These are phyloP conservation scores for Lathronympha strigana DNA, from an alignment of 2,888 invertebrate genomes.

Conservation along the genomic window DNA sequence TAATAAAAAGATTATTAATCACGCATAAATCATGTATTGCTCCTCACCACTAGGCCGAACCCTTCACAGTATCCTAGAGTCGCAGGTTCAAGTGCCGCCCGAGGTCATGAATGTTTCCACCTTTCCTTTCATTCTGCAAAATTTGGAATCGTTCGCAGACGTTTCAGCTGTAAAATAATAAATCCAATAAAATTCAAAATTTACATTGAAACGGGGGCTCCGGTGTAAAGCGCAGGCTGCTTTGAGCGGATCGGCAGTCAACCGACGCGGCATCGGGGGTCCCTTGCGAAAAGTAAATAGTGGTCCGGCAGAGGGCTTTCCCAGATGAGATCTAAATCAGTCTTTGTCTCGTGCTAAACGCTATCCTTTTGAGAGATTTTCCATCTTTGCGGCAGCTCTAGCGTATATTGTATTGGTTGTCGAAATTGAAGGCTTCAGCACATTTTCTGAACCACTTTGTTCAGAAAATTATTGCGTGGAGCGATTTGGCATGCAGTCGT, in stretches of 20 bases:
- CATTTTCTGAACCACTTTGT: constrained; percentile 53
- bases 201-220: constrained; percentile 40
- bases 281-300: constrained; percentile 78
- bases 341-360: constrained; percentile 81
- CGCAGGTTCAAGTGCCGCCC: too few relatives aligned
- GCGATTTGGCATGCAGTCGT: constrained; percentile 32
- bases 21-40: too few relatives aligned
- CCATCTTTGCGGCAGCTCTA: constrained; percentile 71
- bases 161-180: too few relatives aligned
- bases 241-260: constrained; percentile 34
- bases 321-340: constrained; percentile 75
- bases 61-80: too few relatives aligned
- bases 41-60: too few relatives aligned
- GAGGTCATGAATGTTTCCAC: too few relatives aligned
- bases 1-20: too few relatives aligned
- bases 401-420: constrained; percentile 70
- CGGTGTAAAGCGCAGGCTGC: constrained; percentile 56
- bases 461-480: constrained; percentile 36
- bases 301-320: constrained; percentile 70
- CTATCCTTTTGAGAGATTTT: constrained; percentile 81
- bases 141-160: too few relatives aligned
- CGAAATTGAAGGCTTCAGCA: constrained; percentile 64
- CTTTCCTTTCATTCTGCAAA: too few relatives aligned
- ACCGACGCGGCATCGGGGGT: constrained; percentile 64
- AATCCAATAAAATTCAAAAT: constrained; percentile 44